Evolutionary conservation across 1,140 invertebrate genomes (phyloP).

Genomic region (Nilaparvata lugens): DNA sequence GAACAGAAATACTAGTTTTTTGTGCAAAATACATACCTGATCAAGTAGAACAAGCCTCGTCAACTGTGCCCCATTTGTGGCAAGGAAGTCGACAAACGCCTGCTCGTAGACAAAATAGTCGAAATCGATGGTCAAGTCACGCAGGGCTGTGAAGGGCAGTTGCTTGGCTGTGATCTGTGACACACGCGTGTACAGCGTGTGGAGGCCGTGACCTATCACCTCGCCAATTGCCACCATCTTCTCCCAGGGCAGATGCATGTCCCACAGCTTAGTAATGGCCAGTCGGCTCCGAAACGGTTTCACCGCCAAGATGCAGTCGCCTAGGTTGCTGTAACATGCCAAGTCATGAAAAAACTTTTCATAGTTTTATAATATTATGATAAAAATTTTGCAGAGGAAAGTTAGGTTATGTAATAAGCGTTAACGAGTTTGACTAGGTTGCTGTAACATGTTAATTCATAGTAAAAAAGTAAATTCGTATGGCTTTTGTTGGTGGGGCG

Average conservation of each 20-base stretch:
- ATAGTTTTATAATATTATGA: too few species aligned
- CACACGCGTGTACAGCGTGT: conserved; percentile 23
- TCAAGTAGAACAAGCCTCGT: conserved; percentile 18
- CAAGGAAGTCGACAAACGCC: conserved; percentile 16
- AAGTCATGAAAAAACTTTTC: too few species aligned
- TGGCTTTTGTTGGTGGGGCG: too few species aligned
- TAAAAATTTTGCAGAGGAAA: too few species aligned
- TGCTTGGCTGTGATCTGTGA: conserved; percentile 14
- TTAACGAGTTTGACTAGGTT: too few species aligned
- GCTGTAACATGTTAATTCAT: too few species aligned
- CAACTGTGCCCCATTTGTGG: conserved; percentile 11
- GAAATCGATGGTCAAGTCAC: conserved; percentile 21
- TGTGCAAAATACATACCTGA: conserved; percentile 12
- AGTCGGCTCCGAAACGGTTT: conserved; percentile 9
- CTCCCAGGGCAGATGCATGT: conserved; percentile 23
- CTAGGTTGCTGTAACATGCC: conserved; percentile 25
- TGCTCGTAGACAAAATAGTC: conserved; percentile 16
- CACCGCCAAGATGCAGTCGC: conserved; percentile 26
- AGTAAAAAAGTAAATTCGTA: too few species aligned
- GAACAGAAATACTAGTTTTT: too few species aligned
- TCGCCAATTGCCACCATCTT: conserved; percentile 16
- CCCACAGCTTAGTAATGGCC: conserved; percentile 26
- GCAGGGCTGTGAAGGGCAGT: conserved; percentile 17
- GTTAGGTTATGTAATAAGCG: too few species aligned
- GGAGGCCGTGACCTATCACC: conserved; percentile 19